Base-by-base conservation (phyloP, 2,113 vertebrate genomes). In the Sinosuthora webbiana region DNA sequence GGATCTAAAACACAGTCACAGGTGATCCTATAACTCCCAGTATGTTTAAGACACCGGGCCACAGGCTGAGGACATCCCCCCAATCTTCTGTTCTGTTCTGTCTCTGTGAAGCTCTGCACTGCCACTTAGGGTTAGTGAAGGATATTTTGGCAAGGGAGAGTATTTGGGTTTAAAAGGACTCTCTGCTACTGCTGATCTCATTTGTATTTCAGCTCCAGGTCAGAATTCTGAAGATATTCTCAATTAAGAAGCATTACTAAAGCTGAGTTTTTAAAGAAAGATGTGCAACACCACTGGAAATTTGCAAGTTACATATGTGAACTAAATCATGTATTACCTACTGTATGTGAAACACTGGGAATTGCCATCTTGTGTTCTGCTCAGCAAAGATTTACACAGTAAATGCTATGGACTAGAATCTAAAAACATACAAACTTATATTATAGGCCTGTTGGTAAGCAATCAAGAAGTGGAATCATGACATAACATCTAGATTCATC, bases 11-110 rank as follows among this genome's bases (percentile, higher is more conserved):
- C 22, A 82, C 19, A 45, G 69, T 31, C n/a, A 49, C 11, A 37
- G 19, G 11, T 37, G 16, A 69, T 44, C 27, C 17, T 69, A 3
- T 60, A 60, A 30, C 10, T n/a, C 31, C 22, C 12, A 2, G 5
- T 13, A 17, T 8, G 7, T n/a, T 42, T 60, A 68, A 90, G 17
- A 28, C 5, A 37, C 11, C 0, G 0, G 18, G 33, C 14, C 47
- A 41, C 39, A 55, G 42, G 42, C 11, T 63, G 8, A 21, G 8
- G 64, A 56, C 33, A 52, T 39, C 5, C 5, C 6, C 14, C n/a
- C 6, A 7, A 13, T 25, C 11, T 77, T 24, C 52, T 10, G 7
- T 39, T 82, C 33, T 64, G 20, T 28, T 70, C 11, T 12, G 12
- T 13, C 22, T 53, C 52, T 7, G 1, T 25, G 15, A 77, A 87